These are phyloP conservation scores for Sinhomidia bicolor DNA, from an alignment of 2,888 invertebrate species.

Conservation along the genomic window DNA sequence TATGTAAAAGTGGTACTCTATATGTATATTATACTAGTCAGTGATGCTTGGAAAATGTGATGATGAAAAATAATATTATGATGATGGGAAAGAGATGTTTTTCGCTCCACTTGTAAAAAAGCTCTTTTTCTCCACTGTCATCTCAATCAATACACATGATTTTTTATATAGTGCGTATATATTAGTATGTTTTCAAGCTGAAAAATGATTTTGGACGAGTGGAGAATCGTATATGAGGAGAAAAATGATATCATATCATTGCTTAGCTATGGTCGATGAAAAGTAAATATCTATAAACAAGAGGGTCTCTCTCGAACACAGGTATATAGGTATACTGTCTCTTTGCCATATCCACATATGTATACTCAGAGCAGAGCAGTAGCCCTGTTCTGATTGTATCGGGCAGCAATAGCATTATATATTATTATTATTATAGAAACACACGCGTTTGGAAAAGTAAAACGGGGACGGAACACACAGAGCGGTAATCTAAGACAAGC, in stretches of 20 bases:
- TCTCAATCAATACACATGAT: slow-evolving; percentile 59
- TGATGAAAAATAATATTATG: slow-evolving; percentile 68
- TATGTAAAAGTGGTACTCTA: neutral
- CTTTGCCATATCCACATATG: neutral
- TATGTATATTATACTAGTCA: neutral
- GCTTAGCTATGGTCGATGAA: neutral
- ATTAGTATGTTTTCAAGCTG: neutral
- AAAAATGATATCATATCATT: no score
- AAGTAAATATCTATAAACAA: neutral
- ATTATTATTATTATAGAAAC: neutral
- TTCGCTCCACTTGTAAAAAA: slow-evolving; percentile 54
- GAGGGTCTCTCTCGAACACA: neutral
- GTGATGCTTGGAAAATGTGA: slow-evolving; percentile 54
- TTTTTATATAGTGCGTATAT: slow-evolving; percentile 31
- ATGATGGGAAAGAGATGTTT: slow-evolving; percentile 58
- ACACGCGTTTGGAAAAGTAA: neutral
- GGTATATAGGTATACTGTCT: no score
- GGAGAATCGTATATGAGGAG: slow-evolving; percentile 18
- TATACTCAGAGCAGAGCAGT: neutral
- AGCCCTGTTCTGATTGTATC: neutral
- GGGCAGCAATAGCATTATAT: no score
- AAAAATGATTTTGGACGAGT: neutral
- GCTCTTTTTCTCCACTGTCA: slow-evolving; percentile 27
- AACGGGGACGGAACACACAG: neutral
- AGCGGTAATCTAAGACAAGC: neutral